phyloP scores from a whole-genome alignment of 2,113 vertebrate species.

The Alethe castanea region DNA sequence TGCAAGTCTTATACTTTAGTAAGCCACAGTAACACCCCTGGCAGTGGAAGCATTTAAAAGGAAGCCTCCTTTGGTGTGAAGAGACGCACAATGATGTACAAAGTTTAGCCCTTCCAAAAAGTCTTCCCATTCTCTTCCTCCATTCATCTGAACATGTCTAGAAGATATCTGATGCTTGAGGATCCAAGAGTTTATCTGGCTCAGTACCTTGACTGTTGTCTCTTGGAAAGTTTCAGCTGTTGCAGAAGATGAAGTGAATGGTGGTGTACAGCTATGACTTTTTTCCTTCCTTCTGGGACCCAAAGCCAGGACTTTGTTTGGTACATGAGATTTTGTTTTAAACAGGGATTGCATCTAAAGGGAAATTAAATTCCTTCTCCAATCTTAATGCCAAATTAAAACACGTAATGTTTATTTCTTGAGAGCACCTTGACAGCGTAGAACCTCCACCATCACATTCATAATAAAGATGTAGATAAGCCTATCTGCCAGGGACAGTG shows the following conservation, averaged over 20 bases:
- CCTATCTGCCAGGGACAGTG: not conserved
- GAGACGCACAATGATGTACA: accelerated
- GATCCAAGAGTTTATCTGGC: not conserved
- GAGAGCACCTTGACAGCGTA: not conserved
- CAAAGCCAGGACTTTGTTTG: not conserved
- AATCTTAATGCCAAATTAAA: not conserved
- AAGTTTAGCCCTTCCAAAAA: not conserved
- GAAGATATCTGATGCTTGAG: not conserved
- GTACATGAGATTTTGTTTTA: not conserved
- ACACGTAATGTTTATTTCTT: not conserved
- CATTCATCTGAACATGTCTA: not conserved
- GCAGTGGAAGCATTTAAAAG: not conserved
- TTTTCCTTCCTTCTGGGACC: not conserved
- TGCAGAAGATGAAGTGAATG: not conserved
- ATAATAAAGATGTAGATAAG: not conserved
- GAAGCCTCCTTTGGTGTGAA: not conserved
- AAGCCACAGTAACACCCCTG: not conserved
- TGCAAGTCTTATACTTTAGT: not conserved
- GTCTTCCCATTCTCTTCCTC: not conserved
- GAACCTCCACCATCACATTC: not conserved
- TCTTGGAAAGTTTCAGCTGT: not conserved
- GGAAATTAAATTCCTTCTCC: not conserved
- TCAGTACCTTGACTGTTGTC: not conserved
- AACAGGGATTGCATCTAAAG: not conserved
- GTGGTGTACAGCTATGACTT: not conserved